Evolutionary conservation across 2,888 invertebrate species (phyloP).

Genomic region (Synergus itoensis): DNA sequence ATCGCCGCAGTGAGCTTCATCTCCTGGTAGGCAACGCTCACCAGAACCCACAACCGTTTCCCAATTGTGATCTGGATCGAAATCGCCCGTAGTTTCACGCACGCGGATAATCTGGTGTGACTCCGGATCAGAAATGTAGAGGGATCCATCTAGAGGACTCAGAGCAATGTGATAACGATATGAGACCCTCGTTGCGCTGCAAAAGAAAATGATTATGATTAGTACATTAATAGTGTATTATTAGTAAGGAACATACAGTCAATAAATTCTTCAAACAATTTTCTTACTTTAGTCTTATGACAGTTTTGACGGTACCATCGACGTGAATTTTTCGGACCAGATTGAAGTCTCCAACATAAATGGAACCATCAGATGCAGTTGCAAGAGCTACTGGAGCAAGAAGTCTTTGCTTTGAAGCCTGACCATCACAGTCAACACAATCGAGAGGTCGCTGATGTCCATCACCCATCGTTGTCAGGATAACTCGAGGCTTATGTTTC

Average conservation of each 20-base stretch:
- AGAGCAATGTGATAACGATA: constrained; percentile 98
- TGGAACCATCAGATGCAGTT: constrained; percentile 93
- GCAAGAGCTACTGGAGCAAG: constrained; percentile 96
- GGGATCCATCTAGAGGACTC: constrained; percentile 94
- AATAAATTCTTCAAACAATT: constrained; percentile 9
- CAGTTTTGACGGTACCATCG: constrained; percentile 89
- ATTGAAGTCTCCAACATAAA: constrained; percentile 98
- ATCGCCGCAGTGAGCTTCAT: constrained; percentile 97
- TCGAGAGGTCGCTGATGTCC: constrained; percentile 93
- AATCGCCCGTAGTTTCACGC: constrained; percentile 88
- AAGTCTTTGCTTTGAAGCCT: constrained; percentile 88
- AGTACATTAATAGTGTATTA: constrained; percentile 7
- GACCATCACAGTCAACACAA: constrained; percentile 89
- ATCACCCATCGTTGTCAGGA: constrained; percentile 94
- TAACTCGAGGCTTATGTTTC: constrained; percentile 94
- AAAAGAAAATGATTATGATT: constrained; percentile 52
- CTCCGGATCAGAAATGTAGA: constrained; percentile 98
- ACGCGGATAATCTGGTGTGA: constrained; percentile 96
- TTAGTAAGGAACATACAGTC: constrained; percentile 8
- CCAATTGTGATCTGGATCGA: constrained; percentile 94
- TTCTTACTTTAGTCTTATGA: constrained; percentile 90
- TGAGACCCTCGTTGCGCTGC: constrained; percentile 93
- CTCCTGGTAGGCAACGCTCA: constrained; percentile 94
- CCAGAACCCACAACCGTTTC: constrained; percentile 97
- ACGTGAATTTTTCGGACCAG: constrained; percentile 92